A percentile compares a stretch with the other conserved stretches of the same genome.
These are phyloP conservation scores for Zenarchopterus dispar DNA, from an alignment of 2,797 vertebrate genomes.

Conservation along the genomic window DNA sequence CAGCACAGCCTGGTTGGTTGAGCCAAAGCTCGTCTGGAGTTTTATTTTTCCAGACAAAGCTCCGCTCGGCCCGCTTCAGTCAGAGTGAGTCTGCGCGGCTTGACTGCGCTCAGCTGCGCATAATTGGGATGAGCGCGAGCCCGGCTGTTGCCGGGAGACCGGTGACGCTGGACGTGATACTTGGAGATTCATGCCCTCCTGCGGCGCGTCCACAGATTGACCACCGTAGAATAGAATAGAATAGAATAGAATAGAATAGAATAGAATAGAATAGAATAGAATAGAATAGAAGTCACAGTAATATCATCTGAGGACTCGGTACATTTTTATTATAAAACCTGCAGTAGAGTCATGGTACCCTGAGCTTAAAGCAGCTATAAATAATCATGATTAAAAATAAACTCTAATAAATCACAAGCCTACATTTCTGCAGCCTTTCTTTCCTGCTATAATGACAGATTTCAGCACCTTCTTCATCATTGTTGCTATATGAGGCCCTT, in stretches of 20 bases:
- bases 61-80: neutral
- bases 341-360: neutral
- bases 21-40: neutral
- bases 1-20: too few relatives aligned
- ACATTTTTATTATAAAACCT: too few relatives aligned
- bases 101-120: slow-evolving; percentile 38
- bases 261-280: slow-evolving; percentile 12
- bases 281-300: neutral
- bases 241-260: slow-evolving; percentile 18
- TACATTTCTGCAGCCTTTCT: neutral
- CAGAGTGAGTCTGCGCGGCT: slow-evolving; percentile 4
- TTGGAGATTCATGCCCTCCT: slow-evolving; percentile 63
- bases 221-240: slow-evolving; percentile 2
- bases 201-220: slow-evolving; percentile 47
- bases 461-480: slow-evolving; percentile 9
- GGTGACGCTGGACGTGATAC: slow-evolving; percentile 71
- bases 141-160: slow-evolving; percentile 81
- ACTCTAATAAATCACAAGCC: neutral
- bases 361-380: slow-evolving; percentile 4
- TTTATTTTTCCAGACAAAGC: slow-evolving; percentile 39
- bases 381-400: slow-evolving; percentile 1
- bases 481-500: slow-evolving; percentile 14
- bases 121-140: slow-evolving; percentile 52
- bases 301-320: neutral
- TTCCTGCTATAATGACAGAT: neutral